Evolutionary conservation across 2,888 invertebrate genomes (phyloP).

Genomic region (Morpho helenor): DNA sequence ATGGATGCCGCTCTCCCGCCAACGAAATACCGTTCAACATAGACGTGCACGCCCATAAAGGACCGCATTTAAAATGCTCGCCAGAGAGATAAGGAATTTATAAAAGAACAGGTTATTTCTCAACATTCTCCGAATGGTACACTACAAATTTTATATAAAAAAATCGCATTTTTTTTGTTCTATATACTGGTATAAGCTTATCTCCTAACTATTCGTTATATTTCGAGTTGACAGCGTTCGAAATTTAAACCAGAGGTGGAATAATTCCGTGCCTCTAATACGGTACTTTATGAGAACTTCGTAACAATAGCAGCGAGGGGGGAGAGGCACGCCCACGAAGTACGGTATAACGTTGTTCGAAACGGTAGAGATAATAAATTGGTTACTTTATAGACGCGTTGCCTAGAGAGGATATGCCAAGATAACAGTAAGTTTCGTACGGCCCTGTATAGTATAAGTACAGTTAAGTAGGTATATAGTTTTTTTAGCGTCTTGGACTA

Average conservation of each 20-base stretch:
- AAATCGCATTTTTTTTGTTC: constrained; percentile 58
- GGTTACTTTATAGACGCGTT: constrained; percentile 65
- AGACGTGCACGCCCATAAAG: constrained; percentile 70
- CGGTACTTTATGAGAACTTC: constrained; percentile 71
- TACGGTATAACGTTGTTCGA: constrained; percentile 48
- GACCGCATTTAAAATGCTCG: constrained; percentile 71
- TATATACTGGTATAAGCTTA: constrained; percentile 37
- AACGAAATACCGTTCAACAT: constrained; percentile 60
- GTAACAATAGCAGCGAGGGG: constrained; percentile 79
- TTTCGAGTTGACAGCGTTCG: constrained; percentile 41
- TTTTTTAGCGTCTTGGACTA: constrained; percentile 57
- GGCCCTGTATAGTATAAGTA: constrained; percentile 65
- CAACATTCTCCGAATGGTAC: constrained; percentile 16
- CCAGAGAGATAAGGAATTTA: constrained; percentile 79
- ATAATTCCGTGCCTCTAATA: constrained; percentile 72
- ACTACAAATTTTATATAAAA: constrained; percentile 35
- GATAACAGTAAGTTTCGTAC: constrained; percentile 80
- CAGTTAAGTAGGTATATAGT: constrained; percentile 45
- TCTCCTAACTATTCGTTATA: constrained; percentile 3
- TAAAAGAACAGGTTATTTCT: constrained; percentile 40
- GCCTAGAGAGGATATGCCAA: constrained; percentile 80
- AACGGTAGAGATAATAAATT: constrained; percentile 43
- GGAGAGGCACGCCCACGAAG: constrained; percentile 68
- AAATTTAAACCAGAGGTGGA: constrained; percentile 68
- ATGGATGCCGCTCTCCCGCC: constrained; percentile 36